Conservation (phyloP, 2,797 vertebrate genomes). For the Mycteria americana region DNA sequence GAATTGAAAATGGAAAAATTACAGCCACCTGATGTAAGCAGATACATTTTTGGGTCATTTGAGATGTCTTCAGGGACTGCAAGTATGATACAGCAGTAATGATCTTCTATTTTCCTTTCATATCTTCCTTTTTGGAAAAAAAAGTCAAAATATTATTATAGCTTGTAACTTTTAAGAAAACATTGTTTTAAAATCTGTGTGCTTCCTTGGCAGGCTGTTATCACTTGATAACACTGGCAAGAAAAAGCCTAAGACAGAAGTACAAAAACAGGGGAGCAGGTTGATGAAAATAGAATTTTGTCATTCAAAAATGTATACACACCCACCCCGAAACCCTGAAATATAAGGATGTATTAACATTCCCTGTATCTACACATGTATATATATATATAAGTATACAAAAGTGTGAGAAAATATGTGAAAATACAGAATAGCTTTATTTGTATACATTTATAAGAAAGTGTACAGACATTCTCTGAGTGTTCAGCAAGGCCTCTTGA, state of each 20-base stretch:
- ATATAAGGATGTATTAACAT: neutral
- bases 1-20: slow-evolving; percentile 11
- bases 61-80: neutral
- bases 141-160: neutral
- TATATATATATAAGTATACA: neutral
- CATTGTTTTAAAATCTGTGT: neutral
- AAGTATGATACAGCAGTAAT: neutral
- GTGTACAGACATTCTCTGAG: neutral
- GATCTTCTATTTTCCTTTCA: neutral
- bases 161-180: neutral
- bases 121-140: neutral
- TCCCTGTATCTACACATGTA: neutral
- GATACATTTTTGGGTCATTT: neutral
- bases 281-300: neutral
- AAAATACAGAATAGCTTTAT: neutral
- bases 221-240: neutral
- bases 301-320: neutral
- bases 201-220: neutral
- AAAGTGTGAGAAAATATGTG: neutral
- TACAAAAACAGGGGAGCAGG: neutral
- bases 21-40: neutral
- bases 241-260: neutral
- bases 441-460: neutral
- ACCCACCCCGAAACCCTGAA: neutral
- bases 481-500: neutral